phyloP scores from a whole-genome alignment of 2,797 vertebrate genomes.

The Crocidura indochinensis region DNA sequence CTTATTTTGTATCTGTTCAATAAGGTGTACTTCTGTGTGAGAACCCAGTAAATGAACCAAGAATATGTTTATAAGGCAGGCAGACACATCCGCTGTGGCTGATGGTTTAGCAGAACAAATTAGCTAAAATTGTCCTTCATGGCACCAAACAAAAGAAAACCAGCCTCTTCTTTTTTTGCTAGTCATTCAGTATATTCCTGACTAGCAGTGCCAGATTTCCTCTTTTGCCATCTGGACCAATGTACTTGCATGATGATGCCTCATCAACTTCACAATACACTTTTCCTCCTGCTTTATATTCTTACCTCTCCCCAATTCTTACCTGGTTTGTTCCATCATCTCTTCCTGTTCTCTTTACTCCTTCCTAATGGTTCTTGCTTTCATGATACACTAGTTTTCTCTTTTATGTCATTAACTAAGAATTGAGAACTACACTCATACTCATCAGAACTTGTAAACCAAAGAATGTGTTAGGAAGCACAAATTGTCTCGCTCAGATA shows the following conservation, averaged over 20 bases:
- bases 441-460: conserved; percentile 42
- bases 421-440: background rate
- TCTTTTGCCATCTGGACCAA: background rate
- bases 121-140: conserved; percentile 66
- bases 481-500: background rate
- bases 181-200: background rate
- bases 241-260: background rate
- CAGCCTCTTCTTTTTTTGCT: conserved; percentile 41
- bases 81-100: conserved; percentile 1
- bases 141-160: conserved; percentile 62
- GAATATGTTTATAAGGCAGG: conserved; percentile 50
- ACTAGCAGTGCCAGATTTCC: background rate
- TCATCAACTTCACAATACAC: fast-evolving
- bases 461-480: conserved; percentile 10
- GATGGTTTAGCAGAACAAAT: conserved; percentile 74
- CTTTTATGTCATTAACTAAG: conserved; percentile 18
- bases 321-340: background rate
- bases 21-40: background rate
- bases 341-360: background rate
- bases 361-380: background rate
- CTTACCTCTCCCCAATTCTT: background rate
- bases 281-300: background rate
- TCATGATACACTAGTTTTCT: conserved; percentile 6
- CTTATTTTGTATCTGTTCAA: conserved; percentile 56
- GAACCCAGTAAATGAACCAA: conserved; percentile 34